These are phyloP conservation scores for Sepioteuthis lessoniana DNA, from an alignment of 2,888 invertebrate genomes.

Conservation along the genomic window DNA sequence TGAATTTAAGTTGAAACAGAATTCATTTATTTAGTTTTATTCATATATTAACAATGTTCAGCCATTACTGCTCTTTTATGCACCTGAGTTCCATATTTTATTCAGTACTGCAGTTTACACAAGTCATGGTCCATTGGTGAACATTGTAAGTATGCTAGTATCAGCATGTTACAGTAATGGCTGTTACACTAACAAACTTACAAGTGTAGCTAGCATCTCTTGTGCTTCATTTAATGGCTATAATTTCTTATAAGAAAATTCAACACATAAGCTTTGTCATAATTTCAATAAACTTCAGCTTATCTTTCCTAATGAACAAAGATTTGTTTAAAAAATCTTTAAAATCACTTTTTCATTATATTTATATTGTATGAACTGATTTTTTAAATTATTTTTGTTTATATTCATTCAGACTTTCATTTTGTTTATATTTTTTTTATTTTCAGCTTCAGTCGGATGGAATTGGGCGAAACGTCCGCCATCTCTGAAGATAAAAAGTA, in stretches of 20 bases:
- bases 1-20: too few species aligned
- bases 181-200: neutral
- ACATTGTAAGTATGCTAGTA: neutral
- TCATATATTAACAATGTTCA: too few species aligned
- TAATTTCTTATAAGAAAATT: neutral
- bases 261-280: neutral
- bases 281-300: neutral
- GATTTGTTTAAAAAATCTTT: neutral
- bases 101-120: too few species aligned
- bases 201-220: neutral
- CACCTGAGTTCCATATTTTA: too few species aligned
- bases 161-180: neutral
- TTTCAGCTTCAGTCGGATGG: constrained; percentile 41
- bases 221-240: neutral
- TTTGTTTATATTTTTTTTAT: neutral
- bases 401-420: neutral
- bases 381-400: neutral
- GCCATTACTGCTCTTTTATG: too few species aligned
- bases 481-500: constrained; percentile 48
- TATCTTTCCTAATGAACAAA: neutral
- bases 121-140: neutral
- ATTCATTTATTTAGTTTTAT: too few species aligned
- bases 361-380: neutral
- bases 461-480: constrained; percentile 39
- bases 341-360: neutral